Base-by-base conservation (phyloP, 2,797 vertebrate species). In the Myoxocephalus aenaeus region DNA sequence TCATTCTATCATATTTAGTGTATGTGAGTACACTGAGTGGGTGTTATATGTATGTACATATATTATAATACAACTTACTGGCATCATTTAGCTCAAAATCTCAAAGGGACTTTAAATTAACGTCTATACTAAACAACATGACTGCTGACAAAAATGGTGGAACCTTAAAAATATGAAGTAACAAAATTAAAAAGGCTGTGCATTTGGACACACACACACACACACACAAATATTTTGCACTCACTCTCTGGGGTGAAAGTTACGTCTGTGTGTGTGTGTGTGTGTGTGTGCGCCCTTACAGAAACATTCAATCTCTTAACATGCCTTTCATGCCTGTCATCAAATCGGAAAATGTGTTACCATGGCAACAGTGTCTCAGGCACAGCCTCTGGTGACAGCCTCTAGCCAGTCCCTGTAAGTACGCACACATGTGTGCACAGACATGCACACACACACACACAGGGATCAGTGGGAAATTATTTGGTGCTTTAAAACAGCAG, bases 281-380 rank as follows among this genome's bases (percentile, higher is more conserved):
- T 63, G 72, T 76, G 15, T 77, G 56, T 70, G 65, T 65, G 65
- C 61, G 73, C 64, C 82, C 75, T 86, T 81, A 85, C 82, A 85
- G 73, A 89, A 84, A 85, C 86, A 70, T 73, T 79, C 83, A 76
- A 77, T 90, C 85, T 85, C 86, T 92, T 90, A 90, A 92, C 88
- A 85, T 87, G 92, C 77, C 83, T 90, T 94, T 93, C 90, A 92
- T 90, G 90, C 87, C 67, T 88, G 91, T 92, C 87, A 91, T 90
- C 86, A 87, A 93, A 88, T 77, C 73, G 81, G 82, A 90, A 78
- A 86, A 83, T 75, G 69, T 87, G 94, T 95, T 94, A 75, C 93
- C 88, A 93, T 94, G 90, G 93, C 88, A 91, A 95, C 89, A 0
- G 74, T 84, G 85, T 92, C 89, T 89, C 73, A 81, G 87, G 84